These are phyloP conservation scores for Buceros bicornis DNA, from an alignment of 2,797 vertebrate genomes.

Conservation along the genomic window DNA sequence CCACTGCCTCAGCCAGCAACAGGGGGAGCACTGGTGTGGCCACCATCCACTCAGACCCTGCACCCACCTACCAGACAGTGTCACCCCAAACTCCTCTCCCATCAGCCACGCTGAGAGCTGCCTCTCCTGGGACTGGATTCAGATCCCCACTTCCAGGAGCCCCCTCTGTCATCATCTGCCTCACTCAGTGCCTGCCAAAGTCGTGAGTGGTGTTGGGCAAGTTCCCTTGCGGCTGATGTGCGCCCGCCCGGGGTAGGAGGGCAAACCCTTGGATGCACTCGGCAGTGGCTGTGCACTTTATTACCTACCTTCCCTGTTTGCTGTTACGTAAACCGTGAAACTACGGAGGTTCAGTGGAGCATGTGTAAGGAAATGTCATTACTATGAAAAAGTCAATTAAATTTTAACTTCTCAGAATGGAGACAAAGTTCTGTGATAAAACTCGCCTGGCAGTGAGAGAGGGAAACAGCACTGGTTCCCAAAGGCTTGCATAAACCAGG, in stretches of 20 bases:
- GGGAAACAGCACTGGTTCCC: not conserved
- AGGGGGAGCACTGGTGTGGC: not conserved
- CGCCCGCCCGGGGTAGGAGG: not conserved
- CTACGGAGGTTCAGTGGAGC: conserved; percentile 9
- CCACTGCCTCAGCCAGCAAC: not conserved
- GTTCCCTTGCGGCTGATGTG: not conserved
- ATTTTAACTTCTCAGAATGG: not conserved
- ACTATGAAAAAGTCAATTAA: not conserved
- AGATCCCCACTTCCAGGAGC: not conserved
- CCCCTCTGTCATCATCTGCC: not conserved
- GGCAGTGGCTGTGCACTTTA: not conserved
- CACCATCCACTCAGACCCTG: not conserved
- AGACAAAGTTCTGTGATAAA: conserved; percentile 9
- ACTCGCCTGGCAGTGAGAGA: not conserved
- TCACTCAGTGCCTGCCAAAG: not conserved
- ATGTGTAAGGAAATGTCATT: conserved; percentile 26
- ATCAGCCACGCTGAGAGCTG: rapidly evolving
- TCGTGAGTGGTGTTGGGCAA: rapidly evolving
- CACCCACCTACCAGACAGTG: not conserved
- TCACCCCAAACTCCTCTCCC: not conserved
- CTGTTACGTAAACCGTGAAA: conserved; percentile 16
- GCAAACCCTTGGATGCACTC: not conserved
- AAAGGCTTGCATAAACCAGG: not conserved
- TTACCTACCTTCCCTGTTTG: conserved; percentile 14
- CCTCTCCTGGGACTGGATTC: not conserved